Evolutionary conservation across 2,888 invertebrate species (phyloP), one percentile per base, ranked within the genome.

Genomic region (Argyra leucocephala): DNA sequence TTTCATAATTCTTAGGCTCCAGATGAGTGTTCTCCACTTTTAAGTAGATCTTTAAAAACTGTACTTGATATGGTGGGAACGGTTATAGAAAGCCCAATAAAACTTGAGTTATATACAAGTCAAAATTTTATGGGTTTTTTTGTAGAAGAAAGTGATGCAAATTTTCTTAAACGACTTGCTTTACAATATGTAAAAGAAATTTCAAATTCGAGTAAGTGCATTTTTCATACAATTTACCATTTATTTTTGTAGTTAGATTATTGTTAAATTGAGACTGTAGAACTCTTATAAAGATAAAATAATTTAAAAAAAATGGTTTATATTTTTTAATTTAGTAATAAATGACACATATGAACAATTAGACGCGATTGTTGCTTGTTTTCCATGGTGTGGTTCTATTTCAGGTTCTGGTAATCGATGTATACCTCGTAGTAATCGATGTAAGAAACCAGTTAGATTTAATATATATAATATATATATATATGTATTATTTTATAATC

Each of bases 101-200:
- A 86, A 72, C 79, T 94, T 63, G 93, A 94, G 76, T 86, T 89
- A 0, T 93, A 93, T 74, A 86, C 90, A 63, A 93, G 93, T 31
- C 88, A 88, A 22, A 93, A 93, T 78, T 95, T 93, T 76, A 92
- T 95, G 88, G 95, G 94, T 0, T 84, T 93, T 63, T 94, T 94
- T 80, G 87, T 94, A 2, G 88, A 88, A 18, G 90, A 93, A 71
- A 85, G 88, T 69, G 89, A 90, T 80, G 90, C 91, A 0, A 88
- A 89, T 70, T 88, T 90, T 76, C 81, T 94, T 66, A 90, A 89
- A 76, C 84, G 87, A 70, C 83, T 93, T 70, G 89, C 92, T 2
- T 82, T 88, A 71, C 87, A 89, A 74, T 92, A 90, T 82, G 89
- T 90, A 36, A 89, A 89, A 78, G 89, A 90, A 81, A 86, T 91